Base-by-base conservation (phyloP, 2,888 invertebrate genomes). In the Operophtera brumata region DNA sequence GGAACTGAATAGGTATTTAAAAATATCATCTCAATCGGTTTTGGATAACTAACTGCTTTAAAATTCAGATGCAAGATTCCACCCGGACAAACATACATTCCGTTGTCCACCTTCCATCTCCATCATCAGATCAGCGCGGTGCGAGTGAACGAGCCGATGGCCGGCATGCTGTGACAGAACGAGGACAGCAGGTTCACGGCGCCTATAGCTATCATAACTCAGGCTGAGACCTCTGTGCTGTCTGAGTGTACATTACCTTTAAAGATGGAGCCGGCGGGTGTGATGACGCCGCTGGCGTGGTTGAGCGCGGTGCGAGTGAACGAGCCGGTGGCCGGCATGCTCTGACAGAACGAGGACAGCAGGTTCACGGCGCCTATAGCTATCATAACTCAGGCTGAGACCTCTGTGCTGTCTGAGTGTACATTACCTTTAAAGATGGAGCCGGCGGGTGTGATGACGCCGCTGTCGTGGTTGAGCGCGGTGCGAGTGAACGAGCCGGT, bases 281-380 rank as follows among this genome's bases (percentile, higher is more conserved):
- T 97, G 64, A 92, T 91, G 0, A 97, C 98, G 0, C 97, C 97
- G 61, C 96, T 96, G 46, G 96, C 94, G 77, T 97, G 94, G 88
- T 98, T 98, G 30, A 98, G 94, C 1, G 97, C 97, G 1, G 97
- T 95, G 58, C 96, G 90, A 0, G 96, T 95, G 84, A 96, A 96
- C 13, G 96, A 96, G 51, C 96, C 97, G 6, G 96, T 94, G 1
- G 94, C 92, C 0, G 98, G 97, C 94, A 97, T 97, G 39, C 96
- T 94, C 48, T 93, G 93, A 0, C 96, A 93, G 80, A 97, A 96
- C 20, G 96, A 94, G 4, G 96, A 94, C 45, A 95, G 69, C 20
- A 97, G 69, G 84, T 97, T 98, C 67, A 95, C 94, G 1, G 94
- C 76, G 10, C 96, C 96, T 25, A 98, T 84, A 0, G 97, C 96